Conservation (phyloP, 1,140 invertebrate species). For the Euwallacea similis region DNA sequence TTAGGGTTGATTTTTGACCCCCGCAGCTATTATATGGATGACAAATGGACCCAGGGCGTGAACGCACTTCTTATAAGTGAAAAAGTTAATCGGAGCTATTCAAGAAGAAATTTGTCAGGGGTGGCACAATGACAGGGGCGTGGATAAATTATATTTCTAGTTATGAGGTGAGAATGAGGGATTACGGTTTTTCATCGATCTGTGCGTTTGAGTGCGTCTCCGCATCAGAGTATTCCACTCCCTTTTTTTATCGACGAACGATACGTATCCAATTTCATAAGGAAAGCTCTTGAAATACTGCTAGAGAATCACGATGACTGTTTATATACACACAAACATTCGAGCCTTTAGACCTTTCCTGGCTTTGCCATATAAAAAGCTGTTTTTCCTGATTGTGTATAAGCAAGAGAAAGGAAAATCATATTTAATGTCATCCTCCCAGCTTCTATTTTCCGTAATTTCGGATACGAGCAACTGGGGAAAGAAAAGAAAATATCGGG, state of each 20-base stretch:
- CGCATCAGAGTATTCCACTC: too few relatives aligned
- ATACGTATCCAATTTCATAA: too few relatives aligned
- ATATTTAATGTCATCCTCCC: constrained; percentile 8
- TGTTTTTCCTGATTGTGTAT: constrained; percentile 6
- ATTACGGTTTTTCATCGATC: neutral
- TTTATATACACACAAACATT: too few relatives aligned
- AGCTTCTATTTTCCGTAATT: constrained; percentile 1
- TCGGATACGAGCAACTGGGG: neutral
- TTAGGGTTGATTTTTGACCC: constrained; percentile 20
- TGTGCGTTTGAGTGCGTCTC: too few relatives aligned
- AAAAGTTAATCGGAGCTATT: constrained; percentile 29
- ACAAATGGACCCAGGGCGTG: constrained; percentile 30
- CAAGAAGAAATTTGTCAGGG: constrained; percentile 23
- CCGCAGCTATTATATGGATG: constrained; percentile 29
- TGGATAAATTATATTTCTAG: neutral
- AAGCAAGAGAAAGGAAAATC: constrained; percentile 8
- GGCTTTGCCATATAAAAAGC: neutral
- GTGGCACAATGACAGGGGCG: constrained; percentile 4
- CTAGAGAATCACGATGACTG: neutral
- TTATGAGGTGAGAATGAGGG: neutral
- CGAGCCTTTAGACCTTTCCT: too few relatives aligned
- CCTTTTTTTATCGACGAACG: too few relatives aligned
- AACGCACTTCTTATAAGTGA: constrained; percentile 33
- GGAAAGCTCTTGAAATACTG: too few relatives aligned
- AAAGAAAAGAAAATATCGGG: too few relatives aligned